Evolutionary conservation across 2,888 invertebrate species (phyloP), one percentile per base, ranked within the genome.

Genomic region (Nasonia oneida): DNA sequence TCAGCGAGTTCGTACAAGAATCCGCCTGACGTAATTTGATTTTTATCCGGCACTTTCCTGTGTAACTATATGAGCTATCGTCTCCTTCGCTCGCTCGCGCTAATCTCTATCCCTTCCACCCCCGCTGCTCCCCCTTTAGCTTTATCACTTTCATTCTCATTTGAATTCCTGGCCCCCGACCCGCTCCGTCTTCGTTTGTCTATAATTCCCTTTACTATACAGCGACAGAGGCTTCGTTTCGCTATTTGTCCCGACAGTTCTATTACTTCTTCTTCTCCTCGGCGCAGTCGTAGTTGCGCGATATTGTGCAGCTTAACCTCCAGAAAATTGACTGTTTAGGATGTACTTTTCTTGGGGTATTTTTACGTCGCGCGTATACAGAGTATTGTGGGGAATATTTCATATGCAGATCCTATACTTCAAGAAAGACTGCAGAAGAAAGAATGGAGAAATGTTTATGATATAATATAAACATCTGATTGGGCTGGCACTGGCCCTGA

Each of bases 281-380:
- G 50, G 23, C 57, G 23, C 47, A 37, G 61, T 42, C 70, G 47
- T 29, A 78, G 23, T 71, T 6, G 64, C 61, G 47, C 50, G 75
- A 29, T 23, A 50, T 47, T 82, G 61, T 67, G 37, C 73, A 71
- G 50, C 57, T 75, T 50, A 75, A 67, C 61, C 57, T 77, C 70
- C 12, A 75, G 75, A 81, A 74, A 81, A 81, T 81, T 75, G 81
- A 64, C 75, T 61, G 47, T 14, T 81, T 75, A 42, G 53, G 71
- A 71, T 70, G 37, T 80, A 71, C 18, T 71, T 71, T 71, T 37
- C 80, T 37, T 18, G 47, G 64, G 39, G n/a, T 18, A 23, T 2
- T n/a, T 70, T 70, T n/a, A 33, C 70, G 71, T 18, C 39, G 39
- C 33, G 29, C 29, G 2, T 29, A 29, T 1, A 29, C 29, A 29